These are phyloP conservation scores for Kryphioiulus occultus DNA, from an alignment of 2,888 invertebrate genomes.

Conservation along the genomic window DNA sequence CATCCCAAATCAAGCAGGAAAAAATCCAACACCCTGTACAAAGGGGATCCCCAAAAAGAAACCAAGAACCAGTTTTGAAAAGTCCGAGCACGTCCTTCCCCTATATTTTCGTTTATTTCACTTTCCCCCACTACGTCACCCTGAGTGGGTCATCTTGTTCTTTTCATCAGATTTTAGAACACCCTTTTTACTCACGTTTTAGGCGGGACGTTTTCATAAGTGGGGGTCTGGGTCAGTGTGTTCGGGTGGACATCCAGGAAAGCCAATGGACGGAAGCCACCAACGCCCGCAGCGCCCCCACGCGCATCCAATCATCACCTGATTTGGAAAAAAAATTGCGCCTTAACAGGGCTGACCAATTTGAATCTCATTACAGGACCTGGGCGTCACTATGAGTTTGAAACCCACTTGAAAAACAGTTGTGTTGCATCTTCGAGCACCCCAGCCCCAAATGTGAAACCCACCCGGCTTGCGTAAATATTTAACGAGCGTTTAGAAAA, in stretches of 20 bases:
- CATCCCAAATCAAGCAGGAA: background rate
- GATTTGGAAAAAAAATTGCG: too few species aligned
- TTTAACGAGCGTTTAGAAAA: constrained; percentile 11
- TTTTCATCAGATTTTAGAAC: too few species aligned
- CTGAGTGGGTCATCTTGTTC: background rate
- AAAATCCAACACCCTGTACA: background rate
- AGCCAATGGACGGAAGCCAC: background rate
- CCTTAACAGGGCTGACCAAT: background rate
- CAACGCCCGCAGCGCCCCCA: constrained; percentile 21
- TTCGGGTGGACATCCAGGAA: background rate
- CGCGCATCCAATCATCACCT: background rate
- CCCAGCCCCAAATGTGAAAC: background rate
- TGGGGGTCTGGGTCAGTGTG: constrained; percentile 16
- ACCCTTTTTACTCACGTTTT: background rate
- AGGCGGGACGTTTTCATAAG: background rate
- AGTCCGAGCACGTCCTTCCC: background rate
- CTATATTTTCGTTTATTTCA: background rate
- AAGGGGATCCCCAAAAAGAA: background rate
- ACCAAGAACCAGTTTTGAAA: background rate
- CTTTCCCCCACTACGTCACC: background rate
- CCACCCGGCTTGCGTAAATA: constrained; percentile 12
- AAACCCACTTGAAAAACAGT: background rate
- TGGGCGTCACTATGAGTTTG: background rate
- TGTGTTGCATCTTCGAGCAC: background rate
- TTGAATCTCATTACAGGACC: background rate